Evolutionary conservation across 2,888 invertebrate species (phyloP).

Genomic region (Cetonia aurata): DNA sequence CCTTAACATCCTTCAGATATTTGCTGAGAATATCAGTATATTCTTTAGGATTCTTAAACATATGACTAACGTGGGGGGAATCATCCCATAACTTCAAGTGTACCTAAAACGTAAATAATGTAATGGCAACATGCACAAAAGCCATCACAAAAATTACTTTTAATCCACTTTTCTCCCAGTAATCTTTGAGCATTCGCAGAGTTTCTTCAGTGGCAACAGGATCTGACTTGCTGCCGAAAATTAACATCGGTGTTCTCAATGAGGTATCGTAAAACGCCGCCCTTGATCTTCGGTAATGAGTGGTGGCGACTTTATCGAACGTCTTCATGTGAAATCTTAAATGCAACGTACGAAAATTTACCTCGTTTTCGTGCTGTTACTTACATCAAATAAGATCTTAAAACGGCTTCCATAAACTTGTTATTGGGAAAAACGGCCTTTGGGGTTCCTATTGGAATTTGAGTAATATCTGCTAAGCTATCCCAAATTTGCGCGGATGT

Average conservation of each 20-base stretch:
- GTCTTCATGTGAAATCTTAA: constrained; percentile 80
- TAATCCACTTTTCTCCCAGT: constrained; percentile 82
- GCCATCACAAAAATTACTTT: constrained; percentile 68
- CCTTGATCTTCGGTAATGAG: constrained; percentile 86
- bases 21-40: constrained; percentile 71
- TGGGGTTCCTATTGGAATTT: constrained; percentile 77
- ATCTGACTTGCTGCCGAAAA: constrained; percentile 78
- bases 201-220: constrained; percentile 82
- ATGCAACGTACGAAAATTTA: constrained; percentile 3
- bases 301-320: constrained; percentile 85
- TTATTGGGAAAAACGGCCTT: constrained; percentile 81
- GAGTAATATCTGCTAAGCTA: constrained; percentile 83
- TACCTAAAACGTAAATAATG: constrained; percentile 63
- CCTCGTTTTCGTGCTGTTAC: constrained; percentile 52
- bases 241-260: constrained; percentile 74
- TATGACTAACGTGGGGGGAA: constrained; percentile 78
- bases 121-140: neutral
- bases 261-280: constrained; percentile 85
- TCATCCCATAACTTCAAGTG: constrained; percentile 74
- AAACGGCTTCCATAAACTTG: constrained; percentile 75
- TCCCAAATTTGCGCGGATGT: constrained; percentile 91
- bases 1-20: constrained; percentile 67
- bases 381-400: constrained; percentile 78
- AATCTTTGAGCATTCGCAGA: constrained; percentile 78
- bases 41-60: constrained; percentile 73